A percentile compares a stretch with the other conserved stretches of the same genome.
These are phyloP conservation scores for Sarcophilus harrisii DNA, from an alignment of 2,797 vertebrate genomes.

Conservation along the genomic window DNA sequence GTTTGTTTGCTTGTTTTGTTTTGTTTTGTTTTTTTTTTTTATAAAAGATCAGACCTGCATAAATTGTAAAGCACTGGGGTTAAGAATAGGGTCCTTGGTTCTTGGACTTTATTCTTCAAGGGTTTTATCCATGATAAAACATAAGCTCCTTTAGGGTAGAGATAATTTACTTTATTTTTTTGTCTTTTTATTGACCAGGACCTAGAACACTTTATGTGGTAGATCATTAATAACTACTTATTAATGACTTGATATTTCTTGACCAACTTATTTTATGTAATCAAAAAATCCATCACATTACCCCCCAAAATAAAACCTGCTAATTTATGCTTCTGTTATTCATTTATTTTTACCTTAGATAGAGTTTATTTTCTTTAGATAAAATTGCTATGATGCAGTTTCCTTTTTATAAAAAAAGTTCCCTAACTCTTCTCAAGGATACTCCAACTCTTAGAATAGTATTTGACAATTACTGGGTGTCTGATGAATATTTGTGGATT, in stretches of 20 bases:
- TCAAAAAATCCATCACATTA: background rate
- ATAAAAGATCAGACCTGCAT: background rate
- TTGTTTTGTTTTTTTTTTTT: background rate
- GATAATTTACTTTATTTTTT: background rate
- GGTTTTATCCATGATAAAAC: background rate
- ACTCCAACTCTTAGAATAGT: background rate
- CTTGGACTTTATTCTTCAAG: background rate
- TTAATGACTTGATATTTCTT: background rate
- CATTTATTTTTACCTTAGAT: background rate
- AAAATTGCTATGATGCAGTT: background rate
- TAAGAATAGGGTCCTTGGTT: background rate
- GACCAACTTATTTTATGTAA: background rate
- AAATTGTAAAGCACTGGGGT: background rate
- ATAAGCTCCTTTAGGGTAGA: background rate
- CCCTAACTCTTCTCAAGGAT: background rate
- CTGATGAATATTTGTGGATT: background rate
- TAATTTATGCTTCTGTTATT: background rate
- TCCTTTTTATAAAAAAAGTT: background rate
- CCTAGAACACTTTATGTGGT: background rate
- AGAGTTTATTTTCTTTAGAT: background rate
- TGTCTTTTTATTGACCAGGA: background rate
- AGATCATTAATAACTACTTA: background rate
- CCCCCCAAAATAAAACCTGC: background rate
- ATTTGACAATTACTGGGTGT: background rate
- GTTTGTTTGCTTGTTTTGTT: too few relatives aligned